Conservation (phyloP, 2,113 vertebrate species). For the Bos indicus region DNA sequence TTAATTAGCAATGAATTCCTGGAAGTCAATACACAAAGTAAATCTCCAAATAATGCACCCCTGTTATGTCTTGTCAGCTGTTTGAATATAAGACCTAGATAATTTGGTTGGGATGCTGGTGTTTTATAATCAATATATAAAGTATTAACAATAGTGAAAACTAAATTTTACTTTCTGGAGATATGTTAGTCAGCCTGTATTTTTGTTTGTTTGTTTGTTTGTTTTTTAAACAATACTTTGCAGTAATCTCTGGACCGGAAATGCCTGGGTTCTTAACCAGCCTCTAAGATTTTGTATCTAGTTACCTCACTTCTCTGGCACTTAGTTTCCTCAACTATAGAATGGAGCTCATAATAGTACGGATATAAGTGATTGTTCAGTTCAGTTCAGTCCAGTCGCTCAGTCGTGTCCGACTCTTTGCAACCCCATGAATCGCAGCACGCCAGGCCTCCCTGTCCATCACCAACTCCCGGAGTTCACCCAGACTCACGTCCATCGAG, state of each 20-base stretch:
- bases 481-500: too few relatives aligned
- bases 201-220: neutral
- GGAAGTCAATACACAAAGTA: neutral
- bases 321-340: neutral
- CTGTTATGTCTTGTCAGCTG: neutral
- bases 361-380: neutral
- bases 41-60: neutral
- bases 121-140: neutral
- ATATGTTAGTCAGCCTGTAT: neutral
- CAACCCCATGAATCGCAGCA: too few relatives aligned
- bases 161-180: neutral
- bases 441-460: too few relatives aligned
- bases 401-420: too few relatives aligned
- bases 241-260: neutral
- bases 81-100: neutral
- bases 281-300: neutral
- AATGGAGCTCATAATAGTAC: neutral
- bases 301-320: neutral
- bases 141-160: constrained; percentile 7
- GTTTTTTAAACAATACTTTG: neutral
- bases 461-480: too few relatives aligned
- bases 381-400: too few relatives aligned
- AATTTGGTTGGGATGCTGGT: neutral
- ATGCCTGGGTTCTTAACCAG: neutral
- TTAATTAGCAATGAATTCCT: neutral